These are phyloP conservation scores for Volucella inanis DNA, from an alignment of 2,888 invertebrate genomes.

Conservation along the genomic window DNA sequence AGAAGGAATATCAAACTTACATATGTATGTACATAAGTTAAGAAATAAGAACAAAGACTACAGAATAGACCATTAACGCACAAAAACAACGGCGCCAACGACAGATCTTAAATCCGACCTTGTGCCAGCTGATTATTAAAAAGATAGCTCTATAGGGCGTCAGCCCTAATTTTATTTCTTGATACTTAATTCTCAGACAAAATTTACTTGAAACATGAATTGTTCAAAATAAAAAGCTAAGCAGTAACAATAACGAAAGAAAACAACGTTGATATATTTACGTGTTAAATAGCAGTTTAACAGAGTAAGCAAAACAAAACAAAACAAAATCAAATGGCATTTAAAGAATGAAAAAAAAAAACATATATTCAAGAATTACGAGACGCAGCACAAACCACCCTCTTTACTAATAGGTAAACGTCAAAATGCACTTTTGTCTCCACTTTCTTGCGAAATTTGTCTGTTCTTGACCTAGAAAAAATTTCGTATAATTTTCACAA, in stretches of 20 bases:
- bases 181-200: not conserved
- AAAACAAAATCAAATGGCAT: too few relatives aligned
- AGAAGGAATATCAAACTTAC: not conserved
- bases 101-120: not conserved
- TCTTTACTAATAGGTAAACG: not conserved
- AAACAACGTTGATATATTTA: too few relatives aligned
- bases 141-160: not conserved
- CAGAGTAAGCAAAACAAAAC: too few relatives aligned
- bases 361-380: conserved; percentile 20
- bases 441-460: conserved; percentile 38
- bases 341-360: too few relatives aligned
- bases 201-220: not conserved
- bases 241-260: too few relatives aligned
- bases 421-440: conserved; percentile 35
- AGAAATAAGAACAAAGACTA: not conserved
- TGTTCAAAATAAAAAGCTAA: not conserved
- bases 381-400: conserved; percentile 6
- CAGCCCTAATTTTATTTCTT: not conserved
- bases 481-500: not conserved
- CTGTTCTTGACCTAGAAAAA: conserved; percentile 59
- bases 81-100: not conserved
- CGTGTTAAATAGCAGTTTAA: too few relatives aligned
- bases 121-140: not conserved
- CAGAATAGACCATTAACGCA: not conserved
- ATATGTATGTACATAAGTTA: not conserved